phyloP scores from a whole-genome alignment of 2,113 vertebrate genomes.

The Phainopepla nitens region DNA sequence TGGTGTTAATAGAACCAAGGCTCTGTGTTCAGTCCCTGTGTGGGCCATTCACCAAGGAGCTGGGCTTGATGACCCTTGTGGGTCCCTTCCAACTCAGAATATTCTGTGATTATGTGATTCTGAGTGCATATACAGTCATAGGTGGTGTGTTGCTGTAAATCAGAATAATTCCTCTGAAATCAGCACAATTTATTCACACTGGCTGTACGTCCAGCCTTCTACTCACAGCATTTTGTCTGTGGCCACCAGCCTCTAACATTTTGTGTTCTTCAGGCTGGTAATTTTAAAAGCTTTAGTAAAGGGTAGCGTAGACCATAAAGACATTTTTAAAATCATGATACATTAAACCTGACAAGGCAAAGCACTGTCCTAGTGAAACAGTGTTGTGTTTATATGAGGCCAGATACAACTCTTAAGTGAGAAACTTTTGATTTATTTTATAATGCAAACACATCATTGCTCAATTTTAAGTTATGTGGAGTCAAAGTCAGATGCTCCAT shows the following conservation, averaged over 20 bases:
- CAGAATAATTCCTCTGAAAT: neutral
- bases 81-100: neutral
- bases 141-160: neutral
- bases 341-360: neutral
- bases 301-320: neutral
- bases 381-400: neutral
- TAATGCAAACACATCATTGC: neutral
- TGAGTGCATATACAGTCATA: neutral
- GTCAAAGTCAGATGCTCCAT: neutral
- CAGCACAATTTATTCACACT: neutral
- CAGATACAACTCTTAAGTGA: neutral
- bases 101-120: neutral
- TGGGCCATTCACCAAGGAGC: neutral
- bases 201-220: neutral
- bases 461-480: neutral
- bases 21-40: slow-evolving; percentile 46
- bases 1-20: slow-evolving; percentile 59
- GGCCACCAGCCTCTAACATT: neutral
- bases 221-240: neutral
- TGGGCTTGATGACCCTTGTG: neutral
- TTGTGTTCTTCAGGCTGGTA: neutral
- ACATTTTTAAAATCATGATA: neutral
- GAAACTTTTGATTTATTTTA: neutral
- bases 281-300: neutral
- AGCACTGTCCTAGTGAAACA: neutral